Evolutionary conservation across 2,888 invertebrate genomes (phyloP).

Genomic region (Stegophylla sp.): DNA sequence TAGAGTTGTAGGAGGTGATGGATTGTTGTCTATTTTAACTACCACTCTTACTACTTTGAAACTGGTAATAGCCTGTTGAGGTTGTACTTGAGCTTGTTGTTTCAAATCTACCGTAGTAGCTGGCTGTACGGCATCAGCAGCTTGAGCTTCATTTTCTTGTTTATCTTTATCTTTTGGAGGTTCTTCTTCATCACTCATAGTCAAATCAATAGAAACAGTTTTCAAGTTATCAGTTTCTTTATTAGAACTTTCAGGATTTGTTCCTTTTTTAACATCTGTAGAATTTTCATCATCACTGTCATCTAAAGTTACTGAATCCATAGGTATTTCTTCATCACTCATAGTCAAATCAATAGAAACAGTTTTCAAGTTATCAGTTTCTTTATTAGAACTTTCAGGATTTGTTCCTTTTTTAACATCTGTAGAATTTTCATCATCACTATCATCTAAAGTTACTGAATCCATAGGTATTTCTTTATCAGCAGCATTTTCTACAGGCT

Average conservation of each 20-base stretch:
- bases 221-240: constrained; percentile 62
- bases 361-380: constrained; percentile 63
- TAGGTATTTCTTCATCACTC: constrained; percentile 51
- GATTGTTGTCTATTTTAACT: constrained; percentile 73
- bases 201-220: constrained; percentile 72
- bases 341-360: constrained; percentile 75
- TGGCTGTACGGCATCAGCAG: constrained; percentile 66
- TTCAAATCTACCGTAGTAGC: constrained; percentile 60
- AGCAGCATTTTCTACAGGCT: not conserved
- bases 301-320: constrained; percentile 57
- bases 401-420: constrained; percentile 6
- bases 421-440: not conserved
- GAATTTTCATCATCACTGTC: constrained; percentile 36
- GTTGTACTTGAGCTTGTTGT: constrained; percentile 57
- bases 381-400: constrained; percentile 63
- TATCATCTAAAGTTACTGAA: too few relatives aligned
- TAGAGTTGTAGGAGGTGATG: constrained; percentile 68
- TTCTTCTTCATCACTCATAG: constrained; percentile 74
- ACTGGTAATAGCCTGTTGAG: constrained; percentile 67
- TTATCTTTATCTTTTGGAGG: constrained; percentile 61
- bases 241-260: constrained; percentile 63
- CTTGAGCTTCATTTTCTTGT: constrained; percentile 65
- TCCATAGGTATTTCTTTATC: too few relatives aligned
- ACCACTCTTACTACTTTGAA: constrained; percentile 71
- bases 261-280: not conserved